Percentiles rank a stretch among this genome's conserved stretches.
phyloP scores from a whole-genome alignment of 2,888 invertebrate species.

The Troglohyphantes excavatus region DNA sequence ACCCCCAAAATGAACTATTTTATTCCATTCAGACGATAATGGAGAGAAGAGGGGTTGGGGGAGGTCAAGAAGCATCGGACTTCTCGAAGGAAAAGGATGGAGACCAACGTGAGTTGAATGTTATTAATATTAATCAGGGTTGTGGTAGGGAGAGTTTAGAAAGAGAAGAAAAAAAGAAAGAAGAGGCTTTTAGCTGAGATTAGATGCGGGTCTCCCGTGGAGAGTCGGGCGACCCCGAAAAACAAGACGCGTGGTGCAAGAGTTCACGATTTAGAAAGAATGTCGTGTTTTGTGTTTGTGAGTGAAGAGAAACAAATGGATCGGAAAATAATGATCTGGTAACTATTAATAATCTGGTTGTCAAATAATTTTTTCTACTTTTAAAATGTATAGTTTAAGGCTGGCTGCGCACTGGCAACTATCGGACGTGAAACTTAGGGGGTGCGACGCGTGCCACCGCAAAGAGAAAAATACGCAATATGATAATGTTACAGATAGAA shows the following conservation, averaged over 20 bases:
- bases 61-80: background rate
- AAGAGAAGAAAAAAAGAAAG: too few relatives aligned
- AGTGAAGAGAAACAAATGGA: background rate
- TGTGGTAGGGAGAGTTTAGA: background rate
- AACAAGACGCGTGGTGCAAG: background rate
- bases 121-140: background rate
- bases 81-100: too few relatives aligned
- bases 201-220: background rate
- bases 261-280: background rate
- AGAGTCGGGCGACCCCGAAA: background rate
- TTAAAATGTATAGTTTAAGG: too few relatives aligned
- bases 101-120: background rate
- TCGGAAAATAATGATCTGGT: too few relatives aligned
- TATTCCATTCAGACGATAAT: constrained; percentile 22
- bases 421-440: too few relatives aligned
- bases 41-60: background rate
- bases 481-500: too few relatives aligned
- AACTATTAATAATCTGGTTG: too few relatives aligned
- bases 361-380: too few relatives aligned
- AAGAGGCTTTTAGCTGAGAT: background rate
- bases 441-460: too few relatives aligned
- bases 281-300: background rate
- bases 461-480: too few relatives aligned
- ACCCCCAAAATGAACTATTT: constrained; percentile 10
- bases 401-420: too few relatives aligned